Base-by-base conservation (phyloP, 2,113 vertebrate species). In the Cyphomyrus discorhynchus region DNA sequence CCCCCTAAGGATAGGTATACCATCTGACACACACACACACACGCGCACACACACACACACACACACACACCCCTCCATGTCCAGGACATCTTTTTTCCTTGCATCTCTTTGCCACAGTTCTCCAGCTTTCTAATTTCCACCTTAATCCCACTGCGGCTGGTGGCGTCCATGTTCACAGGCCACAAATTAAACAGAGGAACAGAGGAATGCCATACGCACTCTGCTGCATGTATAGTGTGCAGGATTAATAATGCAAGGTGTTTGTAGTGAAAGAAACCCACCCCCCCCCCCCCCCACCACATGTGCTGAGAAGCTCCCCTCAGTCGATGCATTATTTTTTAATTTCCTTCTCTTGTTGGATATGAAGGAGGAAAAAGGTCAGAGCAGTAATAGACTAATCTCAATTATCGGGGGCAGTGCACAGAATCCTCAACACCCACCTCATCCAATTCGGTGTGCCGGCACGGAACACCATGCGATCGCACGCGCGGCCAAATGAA, bases 301-400 rank as follows among this genome's bases (percentile, higher is more conserved):
- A 87, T 39, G 50, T 89, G 85, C 85, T 3, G 62, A 45, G 88
- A 49, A 91, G 87, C 85, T 84, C 39, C 58, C 66, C 87, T 91
- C 62, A 84, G 62, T 88, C 89, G 88, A 87, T 89, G 85, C 89
- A 91, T 92, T 90, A 91, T 91, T 90, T 91, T 87, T 86, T 88
- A 91, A 97, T 96, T 96, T 96, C 95, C 93, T 95, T 96, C 97
- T 97, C 97, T 97, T 96, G 96, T 96, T 95, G 96, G 96, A 96
- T 97, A 96, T 97, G 97, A 96, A 96, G 97, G 96, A 53, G 96
- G 89, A 96, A 97, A 98, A 97, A 97, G 97, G 97, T 98, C 96
- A 97, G 93, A 47, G 93, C 95, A 91, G 96, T 97, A 97, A 97
- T 96, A 97, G 97, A 97, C 97, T 97, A 97, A 97, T 97, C 97